Evolutionary conservation across 2,797 vertebrate species (phyloP), one percentile per base, ranked within the genome.

Genomic region (Amphiprion clarkii): DNA sequence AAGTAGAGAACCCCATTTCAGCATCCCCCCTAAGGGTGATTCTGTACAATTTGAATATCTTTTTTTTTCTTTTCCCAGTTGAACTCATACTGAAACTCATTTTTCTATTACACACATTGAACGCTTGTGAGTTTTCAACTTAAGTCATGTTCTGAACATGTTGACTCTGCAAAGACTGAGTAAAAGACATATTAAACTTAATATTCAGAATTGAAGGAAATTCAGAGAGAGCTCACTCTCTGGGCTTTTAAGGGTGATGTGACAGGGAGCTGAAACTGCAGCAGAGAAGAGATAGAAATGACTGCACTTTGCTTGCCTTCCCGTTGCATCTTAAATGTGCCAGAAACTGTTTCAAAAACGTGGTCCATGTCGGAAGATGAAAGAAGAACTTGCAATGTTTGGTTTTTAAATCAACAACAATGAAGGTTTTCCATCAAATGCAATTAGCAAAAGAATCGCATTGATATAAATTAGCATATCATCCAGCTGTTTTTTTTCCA

Each of bases 21-120:
- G 25, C 62, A n/a, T 63, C 16, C 49, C 33, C 71, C 88, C 73
- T 55, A 4, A 68, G 83, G 81, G 60, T 33, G 53, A 73, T 76
- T 72, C 66, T 69, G 71, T 80, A 72, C 67, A 67, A 78, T 88
- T 72, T 80, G 13, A 82, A 78, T 76, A 62, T 81, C 21, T 64
- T 39, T 70, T 66, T 66, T 48, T 17, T 14, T 19, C 0, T 33
- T 14, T n/a, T 0, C 44, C 12, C 42, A 62, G 51, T 77, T 81
- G 62, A 83, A 84, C 64, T 71, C 44, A 54, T 55, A 76, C 75
- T 83, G 60, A 73, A 81, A 74, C 59, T 72, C 66, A 63, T 66
- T 70, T 72, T 83, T 56, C 51, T 79, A 58, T 85, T 84, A 76
- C 78, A 63, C 76, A 78, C 63, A 68, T 53, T 78, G 61, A 76